Percentiles rank a stretch among this genome's conserved stretches.
phyloP scores from a whole-genome alignment of 2,113 vertebrate genomes.

The Eira barbara region DNA sequence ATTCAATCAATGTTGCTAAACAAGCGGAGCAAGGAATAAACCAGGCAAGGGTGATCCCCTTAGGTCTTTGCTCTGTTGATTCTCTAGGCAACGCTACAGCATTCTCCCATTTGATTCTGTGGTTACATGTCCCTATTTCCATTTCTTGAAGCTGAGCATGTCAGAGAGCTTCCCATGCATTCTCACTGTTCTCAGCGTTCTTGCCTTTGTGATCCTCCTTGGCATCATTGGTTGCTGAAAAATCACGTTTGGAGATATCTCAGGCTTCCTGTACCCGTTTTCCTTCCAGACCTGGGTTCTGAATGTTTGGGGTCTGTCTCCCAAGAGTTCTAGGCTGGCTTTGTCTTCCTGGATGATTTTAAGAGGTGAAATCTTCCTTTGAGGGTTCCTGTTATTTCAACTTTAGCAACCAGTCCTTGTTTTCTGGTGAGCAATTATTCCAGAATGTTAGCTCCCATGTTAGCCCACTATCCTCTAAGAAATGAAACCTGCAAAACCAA shows the following conservation, averaged over 20 bases:
- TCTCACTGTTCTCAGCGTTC: neutral
- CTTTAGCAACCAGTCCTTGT: neutral
- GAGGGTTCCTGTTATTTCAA: neutral
- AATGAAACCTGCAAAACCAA: neutral
- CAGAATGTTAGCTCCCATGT: neutral
- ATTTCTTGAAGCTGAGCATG: neutral
- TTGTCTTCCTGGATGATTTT: neutral
- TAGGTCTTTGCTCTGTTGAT: neutral
- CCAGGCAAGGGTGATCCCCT: neutral
- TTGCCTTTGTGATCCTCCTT: neutral
- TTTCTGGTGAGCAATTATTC: neutral
- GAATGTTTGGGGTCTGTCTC: neutral
- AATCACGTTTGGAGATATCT: neutral
- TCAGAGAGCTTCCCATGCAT: neutral
- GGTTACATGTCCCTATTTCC: neutral
- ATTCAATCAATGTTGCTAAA: neutral
- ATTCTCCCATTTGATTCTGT: neutral
- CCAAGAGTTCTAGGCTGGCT: neutral
- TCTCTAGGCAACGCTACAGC: neutral
- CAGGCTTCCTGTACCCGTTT: neutral
- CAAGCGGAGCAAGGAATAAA: neutral
- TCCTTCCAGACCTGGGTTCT: neutral
- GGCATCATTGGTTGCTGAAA: neutral
- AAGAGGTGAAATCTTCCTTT: neutral
- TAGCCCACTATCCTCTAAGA: neutral